These are phyloP conservation scores for Panulirus ornatus DNA, from an alignment of 1,140 invertebrate genomes.

Conservation along the genomic window DNA sequence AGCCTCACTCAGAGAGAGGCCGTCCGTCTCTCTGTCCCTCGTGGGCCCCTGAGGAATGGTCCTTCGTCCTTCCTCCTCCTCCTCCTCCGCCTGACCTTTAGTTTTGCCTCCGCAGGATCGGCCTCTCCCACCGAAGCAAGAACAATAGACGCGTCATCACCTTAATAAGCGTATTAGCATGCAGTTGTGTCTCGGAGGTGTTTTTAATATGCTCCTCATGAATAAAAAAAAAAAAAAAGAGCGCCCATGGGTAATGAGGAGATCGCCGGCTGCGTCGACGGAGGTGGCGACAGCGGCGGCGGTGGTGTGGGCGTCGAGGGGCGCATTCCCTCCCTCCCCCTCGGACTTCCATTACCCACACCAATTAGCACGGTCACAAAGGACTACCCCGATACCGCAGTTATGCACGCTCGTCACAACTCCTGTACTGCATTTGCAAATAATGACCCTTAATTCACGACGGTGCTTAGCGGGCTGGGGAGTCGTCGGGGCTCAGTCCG, in stretches of 20 bases:
- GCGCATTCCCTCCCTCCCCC: neutral
- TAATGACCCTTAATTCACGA: slow-evolving; percentile 47
- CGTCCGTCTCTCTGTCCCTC: too few species aligned
- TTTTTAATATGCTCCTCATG: slow-evolving; percentile 40
- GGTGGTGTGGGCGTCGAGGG: neutral
- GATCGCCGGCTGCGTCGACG: too few species aligned
- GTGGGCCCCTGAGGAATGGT: too few species aligned
- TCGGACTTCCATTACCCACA: slow-evolving; percentile 12
- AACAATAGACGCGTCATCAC: slow-evolving; percentile 38
- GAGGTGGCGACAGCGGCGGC: neutral
- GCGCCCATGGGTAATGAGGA: slow-evolving; percentile 7
- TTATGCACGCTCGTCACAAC: slow-evolving; percentile 45
- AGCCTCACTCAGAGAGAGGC: too few species aligned
- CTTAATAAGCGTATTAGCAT: slow-evolving; percentile 40
- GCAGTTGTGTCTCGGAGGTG: slow-evolving; percentile 18
- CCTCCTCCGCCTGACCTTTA: slow-evolving; percentile 12
- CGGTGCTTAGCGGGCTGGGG: slow-evolving; percentile 4
- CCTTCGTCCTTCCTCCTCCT: slow-evolving; percentile 1
- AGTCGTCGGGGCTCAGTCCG: neutral
- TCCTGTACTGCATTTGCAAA: slow-evolving; percentile 31
- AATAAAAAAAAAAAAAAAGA: neutral
- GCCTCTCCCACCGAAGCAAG: neutral
- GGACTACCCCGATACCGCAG: slow-evolving; percentile 34
- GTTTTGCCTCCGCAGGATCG: too few species aligned
- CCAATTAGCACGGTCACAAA: slow-evolving; percentile 41